Evolutionary conservation across 2,797 vertebrate genomes (phyloP).

Genomic region (Scleropages formosus): DNA sequence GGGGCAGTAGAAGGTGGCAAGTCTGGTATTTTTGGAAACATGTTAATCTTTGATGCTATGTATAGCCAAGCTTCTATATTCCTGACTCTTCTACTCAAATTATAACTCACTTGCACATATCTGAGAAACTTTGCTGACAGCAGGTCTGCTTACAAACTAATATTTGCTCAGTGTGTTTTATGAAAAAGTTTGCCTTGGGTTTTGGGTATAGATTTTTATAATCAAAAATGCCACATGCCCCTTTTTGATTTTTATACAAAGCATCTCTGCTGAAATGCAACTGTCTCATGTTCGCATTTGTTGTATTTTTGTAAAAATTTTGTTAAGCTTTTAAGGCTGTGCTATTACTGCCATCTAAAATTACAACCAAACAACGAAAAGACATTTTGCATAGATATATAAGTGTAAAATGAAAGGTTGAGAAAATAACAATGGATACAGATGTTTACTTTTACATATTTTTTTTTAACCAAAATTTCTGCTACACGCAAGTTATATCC

Average conservation of each 20-base stretch:
- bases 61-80: conserved; percentile 48
- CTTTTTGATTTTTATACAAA: not conserved
- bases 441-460: too few relatives aligned
- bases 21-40: conserved; percentile 53
- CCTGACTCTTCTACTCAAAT: conserved; percentile 30
- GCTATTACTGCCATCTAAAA: not conserved
- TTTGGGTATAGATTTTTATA: not conserved
- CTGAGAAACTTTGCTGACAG: conserved; percentile 30
- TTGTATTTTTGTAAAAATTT: too few relatives aligned
- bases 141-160: conserved; percentile 31
- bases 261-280: not conserved
- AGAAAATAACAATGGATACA: not conserved
- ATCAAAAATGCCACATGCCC: not conserved
- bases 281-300: not conserved
- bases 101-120: conserved; percentile 30
- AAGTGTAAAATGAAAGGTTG: not conserved
- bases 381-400: not conserved
- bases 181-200: not conserved
- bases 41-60: conserved; percentile 48
- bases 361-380: too few relatives aligned
- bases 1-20: conserved; percentile 24
- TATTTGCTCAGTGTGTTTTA: conserved; percentile 19
- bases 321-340: not conserved
- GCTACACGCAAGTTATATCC: not conserved
- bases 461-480: too few relatives aligned